A percentile compares a stretch with the other conserved stretches of the same genome.
phyloP scores from a whole-genome alignment of 2,113 vertebrate genomes.

The Bufo gargarizans region DNA sequence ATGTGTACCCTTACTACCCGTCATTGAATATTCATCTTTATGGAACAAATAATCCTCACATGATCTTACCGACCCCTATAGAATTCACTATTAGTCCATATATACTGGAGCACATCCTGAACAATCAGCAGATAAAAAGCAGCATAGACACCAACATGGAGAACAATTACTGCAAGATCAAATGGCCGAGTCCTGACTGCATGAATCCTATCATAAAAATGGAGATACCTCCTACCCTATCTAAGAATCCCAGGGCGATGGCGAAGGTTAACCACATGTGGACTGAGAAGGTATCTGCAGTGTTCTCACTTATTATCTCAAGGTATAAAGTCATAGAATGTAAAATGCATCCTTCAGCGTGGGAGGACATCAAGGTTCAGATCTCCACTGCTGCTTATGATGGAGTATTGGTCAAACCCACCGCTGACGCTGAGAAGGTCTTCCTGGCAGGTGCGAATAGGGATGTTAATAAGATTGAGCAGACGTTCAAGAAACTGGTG shows the following conservation, averaged over 20 bases:
- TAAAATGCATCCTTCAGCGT: constrained; percentile 65
- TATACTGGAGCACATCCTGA: constrained; percentile 75
- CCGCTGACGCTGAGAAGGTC: constrained; percentile 59
- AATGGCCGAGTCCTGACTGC: constrained; percentile 63
- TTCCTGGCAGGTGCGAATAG: constrained; percentile 74
- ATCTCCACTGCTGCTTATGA: constrained; percentile 58
- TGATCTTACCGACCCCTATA: constrained; percentile 76
- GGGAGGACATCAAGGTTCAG: constrained; percentile 70
- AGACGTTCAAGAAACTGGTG: constrained; percentile 62
- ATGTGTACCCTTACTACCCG: constrained; percentile 80
- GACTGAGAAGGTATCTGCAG: constrained; percentile 66
- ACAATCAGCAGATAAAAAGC: constrained; percentile 61
- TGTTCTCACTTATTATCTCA: constrained; percentile 68
- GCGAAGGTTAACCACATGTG: constrained; percentile 71
- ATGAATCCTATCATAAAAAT: constrained; percentile 63
- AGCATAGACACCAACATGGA: constrained; percentile 70
- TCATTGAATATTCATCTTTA: constrained; percentile 81
- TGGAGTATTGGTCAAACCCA: constrained; percentile 68
- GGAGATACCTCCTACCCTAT: constrained; percentile 73
- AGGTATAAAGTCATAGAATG: constrained; percentile 69
- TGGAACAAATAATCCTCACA: constrained; percentile 76
- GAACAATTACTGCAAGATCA: constrained; percentile 69
- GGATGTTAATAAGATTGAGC: constrained; percentile 65
- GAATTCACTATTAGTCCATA: constrained; percentile 66
- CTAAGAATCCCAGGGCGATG: constrained; percentile 67